Evolutionary conservation across 2,888 invertebrate species (phyloP), one percentile per base, ranked within the genome.

Genomic region (Epirrhoe alternata): DNA sequence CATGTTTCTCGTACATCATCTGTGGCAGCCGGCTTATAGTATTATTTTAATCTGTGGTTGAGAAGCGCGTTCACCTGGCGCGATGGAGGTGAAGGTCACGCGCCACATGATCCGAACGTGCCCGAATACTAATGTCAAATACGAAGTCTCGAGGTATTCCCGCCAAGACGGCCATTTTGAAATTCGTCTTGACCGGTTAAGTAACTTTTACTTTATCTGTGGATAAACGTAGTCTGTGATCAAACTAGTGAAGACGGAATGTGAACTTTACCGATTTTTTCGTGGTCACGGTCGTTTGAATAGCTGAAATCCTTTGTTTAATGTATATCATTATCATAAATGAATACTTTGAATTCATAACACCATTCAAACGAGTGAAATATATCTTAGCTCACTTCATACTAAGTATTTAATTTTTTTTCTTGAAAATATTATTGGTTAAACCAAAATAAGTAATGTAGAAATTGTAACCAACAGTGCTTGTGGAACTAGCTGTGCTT

Each of bases 81-180:
- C 67, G 81, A 90, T 87, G 79, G 88, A 89, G 92, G 92, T 92
- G 89, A 92, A 92, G 92, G 92, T 90, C 89, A 86, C 81, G 74
- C 79, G 78, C 78, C 77, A 78, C 82, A 79, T 84, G 83, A 86
- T 85, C 78, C 72, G 71, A 81, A 77, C 79, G 78, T 73, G 81
- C 76, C 77, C 64, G 64, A 69, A 84, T 85, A 85, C 84, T 87
- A 88, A 91, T 87, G 86, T 88, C 86, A 89, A 83, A 83, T 79
- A 75, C 77, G 79, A 74, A 51, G 62, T 31, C 56, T 50, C 65
- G 16, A 77, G 72, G 84, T 80, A 80, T 87, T 86, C 86, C 86
- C 87, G 86, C 84, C 85, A 80, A 76, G 75, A 74, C 85, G 74
- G 86, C 90, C 91, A 89, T 90, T 85, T 89, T 90, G 88, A 74